These are phyloP conservation scores for Cataglyphis hispanica DNA, from an alignment of 1,140 invertebrate species.

Conservation along the genomic window DNA sequence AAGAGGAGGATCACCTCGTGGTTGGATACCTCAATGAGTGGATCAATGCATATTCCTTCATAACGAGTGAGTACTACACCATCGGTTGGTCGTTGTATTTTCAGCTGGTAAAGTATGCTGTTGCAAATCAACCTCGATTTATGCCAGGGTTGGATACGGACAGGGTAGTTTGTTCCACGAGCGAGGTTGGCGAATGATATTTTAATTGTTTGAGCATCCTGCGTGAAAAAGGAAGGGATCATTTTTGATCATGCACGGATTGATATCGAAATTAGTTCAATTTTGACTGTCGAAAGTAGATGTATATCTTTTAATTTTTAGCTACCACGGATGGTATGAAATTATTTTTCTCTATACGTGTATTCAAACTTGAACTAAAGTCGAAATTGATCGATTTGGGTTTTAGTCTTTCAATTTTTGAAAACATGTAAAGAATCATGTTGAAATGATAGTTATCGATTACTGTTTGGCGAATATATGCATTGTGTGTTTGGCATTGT, in stretches of 20 bases:
- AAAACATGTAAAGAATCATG: neutral
- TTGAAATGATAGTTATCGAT: neutral
- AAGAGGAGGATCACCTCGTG: conserved; percentile 84
- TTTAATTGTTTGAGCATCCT: conserved; percentile 22
- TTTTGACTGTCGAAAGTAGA: neutral
- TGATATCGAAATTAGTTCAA: neutral
- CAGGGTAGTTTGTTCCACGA: conserved; percentile 17
- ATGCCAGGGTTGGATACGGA: conserved; percentile 39
- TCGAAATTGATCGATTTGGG: conserved; percentile 25
- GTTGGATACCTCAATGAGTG: conserved; percentile 90
- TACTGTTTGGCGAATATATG: conserved; percentile 5
- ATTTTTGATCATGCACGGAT: neutral
- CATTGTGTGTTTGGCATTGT: conserved; percentile 48
- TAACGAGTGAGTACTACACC: conserved; percentile 87
- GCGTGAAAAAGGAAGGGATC: neutral
- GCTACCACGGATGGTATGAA: neutral
- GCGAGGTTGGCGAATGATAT: neutral
- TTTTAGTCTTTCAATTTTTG: neutral
- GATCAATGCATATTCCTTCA: conserved; percentile 88
- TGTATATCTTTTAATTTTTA: neutral
- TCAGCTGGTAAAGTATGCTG: conserved; percentile 41
- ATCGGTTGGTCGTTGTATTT: conserved; percentile 24
- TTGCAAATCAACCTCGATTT: conserved; percentile 32
- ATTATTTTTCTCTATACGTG: neutral
- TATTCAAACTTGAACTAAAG: neutral